A percentile compares a stretch with the other conserved stretches of the same genome.
phyloP scores from a whole-genome alignment of 2,888 invertebrate genomes.

The Lingula anatina region DNA sequence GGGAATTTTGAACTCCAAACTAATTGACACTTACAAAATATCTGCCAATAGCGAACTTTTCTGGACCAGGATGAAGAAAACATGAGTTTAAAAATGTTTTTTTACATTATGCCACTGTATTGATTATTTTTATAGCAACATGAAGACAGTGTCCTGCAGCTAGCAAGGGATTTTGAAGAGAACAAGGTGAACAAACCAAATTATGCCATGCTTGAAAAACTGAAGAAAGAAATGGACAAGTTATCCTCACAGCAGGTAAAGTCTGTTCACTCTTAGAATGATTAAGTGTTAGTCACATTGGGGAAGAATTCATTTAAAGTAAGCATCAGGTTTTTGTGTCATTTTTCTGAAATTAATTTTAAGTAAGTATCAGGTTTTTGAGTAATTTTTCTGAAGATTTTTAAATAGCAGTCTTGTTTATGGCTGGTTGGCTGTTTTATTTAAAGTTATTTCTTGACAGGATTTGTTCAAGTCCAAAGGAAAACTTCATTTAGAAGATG shows the following conservation, averaged over 20 bases:
- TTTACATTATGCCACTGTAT: not conserved
- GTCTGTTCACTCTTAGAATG: not conserved
- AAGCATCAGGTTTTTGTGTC: not conserved
- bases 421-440: not conserved
- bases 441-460: constrained; percentile 12
- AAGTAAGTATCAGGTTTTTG: no score
- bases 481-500: constrained; percentile 21
- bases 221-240: constrained; percentile 35
- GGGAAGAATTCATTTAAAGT: not conserved
- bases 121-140: constrained; percentile 10
- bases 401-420: no score
- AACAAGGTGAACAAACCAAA: constrained; percentile 27
- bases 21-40: no score
- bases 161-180: no score
- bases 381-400: no score
- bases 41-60: no score
- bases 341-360: not conserved
- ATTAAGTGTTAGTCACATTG: not conserved
- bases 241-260: constrained; percentile 26
- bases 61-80: no score
- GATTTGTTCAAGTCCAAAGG: constrained; percentile 26
- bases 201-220: constrained; percentile 30
- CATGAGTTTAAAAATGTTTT: no score
- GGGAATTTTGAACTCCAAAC: no score
- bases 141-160: constrained; percentile 15